phyloP scores from a whole-genome alignment of 2,113 vertebrate genomes.

The Gasterosteus nipponicus region DNA sequence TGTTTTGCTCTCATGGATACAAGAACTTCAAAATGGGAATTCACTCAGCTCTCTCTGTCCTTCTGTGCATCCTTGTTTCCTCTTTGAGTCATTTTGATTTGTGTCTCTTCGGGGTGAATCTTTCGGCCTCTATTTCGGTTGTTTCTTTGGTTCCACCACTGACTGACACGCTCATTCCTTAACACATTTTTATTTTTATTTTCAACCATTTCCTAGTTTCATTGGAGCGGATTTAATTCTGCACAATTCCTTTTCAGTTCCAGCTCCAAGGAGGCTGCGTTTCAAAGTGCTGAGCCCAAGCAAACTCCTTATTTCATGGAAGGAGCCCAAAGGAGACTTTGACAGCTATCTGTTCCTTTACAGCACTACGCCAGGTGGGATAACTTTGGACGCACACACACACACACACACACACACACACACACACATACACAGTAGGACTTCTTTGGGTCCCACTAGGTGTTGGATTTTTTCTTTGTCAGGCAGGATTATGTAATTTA shows the following conservation, averaged over 20 bases:
- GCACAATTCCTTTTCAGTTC: constrained; percentile 71
- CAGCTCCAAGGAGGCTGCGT: constrained; percentile 77
- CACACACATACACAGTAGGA: constrained; percentile 11
- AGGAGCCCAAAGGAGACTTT: constrained; percentile 81
- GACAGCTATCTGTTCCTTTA: constrained; percentile 82
- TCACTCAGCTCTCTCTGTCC: constrained; percentile 6
- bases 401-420: constrained; percentile 1
- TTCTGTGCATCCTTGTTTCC: constrained; percentile 15
- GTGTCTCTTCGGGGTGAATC: not conserved
- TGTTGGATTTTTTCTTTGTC: constrained; percentile 52
- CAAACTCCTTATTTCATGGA: constrained; percentile 80
- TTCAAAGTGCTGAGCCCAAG: constrained; percentile 77
- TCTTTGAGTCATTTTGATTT: not conserved
- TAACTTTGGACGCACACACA: not conserved
- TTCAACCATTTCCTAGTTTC: not conserved
- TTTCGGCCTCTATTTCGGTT: not conserved
- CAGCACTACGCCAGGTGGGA: constrained; percentile 77
- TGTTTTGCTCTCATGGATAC: constrained; percentile 18
- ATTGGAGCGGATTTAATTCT: constrained; percentile 33
- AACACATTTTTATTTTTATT: not conserved
- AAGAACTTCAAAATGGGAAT: constrained; percentile 24
- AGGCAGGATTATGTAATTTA: constrained; percentile 66
- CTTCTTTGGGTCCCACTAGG: constrained; percentile 48
- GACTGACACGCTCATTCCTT: constrained; percentile 17
- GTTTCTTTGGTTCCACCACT: constrained; percentile 5